Evolutionary conservation across 2,888 invertebrate genomes (phyloP).

Genomic region (Dasypolia templi): DNA sequence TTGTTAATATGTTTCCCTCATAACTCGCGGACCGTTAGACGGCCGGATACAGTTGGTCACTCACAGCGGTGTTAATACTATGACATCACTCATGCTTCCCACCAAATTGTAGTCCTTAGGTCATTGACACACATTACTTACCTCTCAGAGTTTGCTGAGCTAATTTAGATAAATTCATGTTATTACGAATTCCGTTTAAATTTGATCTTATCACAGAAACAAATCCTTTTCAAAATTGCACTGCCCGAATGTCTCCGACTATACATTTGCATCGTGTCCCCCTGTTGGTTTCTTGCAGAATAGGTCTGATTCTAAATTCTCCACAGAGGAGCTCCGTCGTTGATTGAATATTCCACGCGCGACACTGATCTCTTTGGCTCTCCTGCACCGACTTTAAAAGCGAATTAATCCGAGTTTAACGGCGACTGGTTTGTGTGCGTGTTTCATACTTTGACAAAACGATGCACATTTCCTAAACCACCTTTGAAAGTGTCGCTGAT

Average conservation of each 20-base stretch:
- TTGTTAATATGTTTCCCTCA: constrained; percentile 64
- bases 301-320: constrained; percentile 55
- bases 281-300: constrained; percentile 50
- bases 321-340: constrained; percentile 42
- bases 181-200: constrained; percentile 39
- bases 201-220: constrained; percentile 3
- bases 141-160: constrained; percentile 67
- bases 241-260: not conserved
- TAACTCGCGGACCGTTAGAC: constrained; percentile 62
- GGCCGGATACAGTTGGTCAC: constrained; percentile 71
- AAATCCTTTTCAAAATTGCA: constrained; percentile 15
- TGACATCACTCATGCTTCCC: constrained; percentile 74
- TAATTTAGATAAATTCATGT: constrained; percentile 66
- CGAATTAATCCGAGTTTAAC: constrained; percentile 68
- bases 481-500: not conserved
- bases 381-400: constrained; percentile 66
- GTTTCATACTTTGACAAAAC: not conserved
- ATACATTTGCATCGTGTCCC: constrained; percentile 45
- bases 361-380: constrained; percentile 69
- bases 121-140: constrained; percentile 74
- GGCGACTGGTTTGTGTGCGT: constrained; percentile 37
- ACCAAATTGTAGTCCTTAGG: constrained; percentile 75
- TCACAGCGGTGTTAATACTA: constrained; percentile 68
- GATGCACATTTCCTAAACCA: not conserved
- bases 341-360: constrained; percentile 74